Evolutionary conservation across 2,888 invertebrate species (phyloP), one percentile per base, ranked within the genome.

Genomic region (Phortica magna): DNA sequence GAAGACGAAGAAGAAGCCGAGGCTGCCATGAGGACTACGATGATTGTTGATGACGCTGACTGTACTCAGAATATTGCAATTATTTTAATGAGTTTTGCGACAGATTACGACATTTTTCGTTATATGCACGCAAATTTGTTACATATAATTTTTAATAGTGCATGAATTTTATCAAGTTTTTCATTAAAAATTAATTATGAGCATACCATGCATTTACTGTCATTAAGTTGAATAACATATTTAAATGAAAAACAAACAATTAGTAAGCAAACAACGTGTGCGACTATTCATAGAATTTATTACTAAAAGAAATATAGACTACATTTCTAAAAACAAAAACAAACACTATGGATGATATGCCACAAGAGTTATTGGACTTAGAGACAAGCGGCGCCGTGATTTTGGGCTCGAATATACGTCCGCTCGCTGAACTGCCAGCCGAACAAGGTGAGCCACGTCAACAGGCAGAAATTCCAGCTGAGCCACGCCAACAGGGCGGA

Each of bases 11-110:
- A 31, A 4, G 48, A 48, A 48, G 19, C 5, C 31, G 17, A 9
- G 53, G 31, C 17, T 42, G 7, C 19, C 5, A 61, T 19, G 59
- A 59, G 17, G 59, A 59, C 17, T 17, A 59, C 22, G 22, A 10
- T 17, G 61, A 22, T 31, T 31, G 59, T 19, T 19, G n/a, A 65
- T 39, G 65, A 14, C 65, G n/a, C 41, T 41, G 65, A 31, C 65
- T 65, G 65, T 65, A 31, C 65, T 12, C 80, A 85, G 88, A 85
- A 87, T 85, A 84, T 87, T 83, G 88, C 82, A 85, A 85, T 85
- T 88, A 85, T 85, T 85, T 85, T 85, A 85, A 85, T 85, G 85
- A 85, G 85, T 85, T 85, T 85, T 88, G 80, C 85, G 83, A 84
- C 87, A 88, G 87, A 85, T 80, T 87, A 12, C 42, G 41, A n/a